Evolutionary conservation across 2,797 vertebrate species (phyloP), one percentile per base, ranked within the genome.

Genomic region (Antrozous pallidus): DNA sequence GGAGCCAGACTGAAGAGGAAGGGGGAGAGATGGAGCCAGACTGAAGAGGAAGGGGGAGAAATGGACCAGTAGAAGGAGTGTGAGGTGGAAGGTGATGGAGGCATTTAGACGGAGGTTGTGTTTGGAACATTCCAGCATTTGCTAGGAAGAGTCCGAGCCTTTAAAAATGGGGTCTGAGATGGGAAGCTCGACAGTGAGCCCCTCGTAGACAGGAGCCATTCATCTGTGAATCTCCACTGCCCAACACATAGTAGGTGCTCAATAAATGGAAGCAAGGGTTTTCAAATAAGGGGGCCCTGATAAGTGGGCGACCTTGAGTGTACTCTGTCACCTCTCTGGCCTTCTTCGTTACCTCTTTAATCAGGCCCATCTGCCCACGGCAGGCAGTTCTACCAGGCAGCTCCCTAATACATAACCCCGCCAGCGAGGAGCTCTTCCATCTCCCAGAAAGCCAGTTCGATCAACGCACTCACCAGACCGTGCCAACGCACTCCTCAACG

Each of bases 21-120:
- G 28, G 18, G 38, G 69, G 47, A 70, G 4, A 33, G 31, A 6
- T 28, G 51, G 56, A 92, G 54, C 26, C n/a, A 22, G 28, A 75
- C 0, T 18, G 26, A 45, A 71, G 47, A 47, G 42, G 61, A n/a
- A 17, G 28, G 18, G 38, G 69, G 47, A 70, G 4, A 33, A 24
- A 6, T 10, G 40, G 65, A 9, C 10, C 20, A 9, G 10, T 1
- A 24, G 31, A 7, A 33, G 4, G 2, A 13, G 1, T 8, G 49
- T 11, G 13, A 38, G 11, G 16, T 16, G 1, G n/a, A 26, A 49
- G 33, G 3, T 0, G 24, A 17, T 7, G 12, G 70, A 24, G 24
- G 8, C 22, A 6, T 69, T 42, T 8, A 56, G 58, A 26, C 4
- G 4, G 54, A 89, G 61, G 18, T 0, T 7, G 16, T 16, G 12